Evolutionary conservation across 2,113 vertebrate species (phyloP).

Genomic region (Equus przewalskii): DNA sequence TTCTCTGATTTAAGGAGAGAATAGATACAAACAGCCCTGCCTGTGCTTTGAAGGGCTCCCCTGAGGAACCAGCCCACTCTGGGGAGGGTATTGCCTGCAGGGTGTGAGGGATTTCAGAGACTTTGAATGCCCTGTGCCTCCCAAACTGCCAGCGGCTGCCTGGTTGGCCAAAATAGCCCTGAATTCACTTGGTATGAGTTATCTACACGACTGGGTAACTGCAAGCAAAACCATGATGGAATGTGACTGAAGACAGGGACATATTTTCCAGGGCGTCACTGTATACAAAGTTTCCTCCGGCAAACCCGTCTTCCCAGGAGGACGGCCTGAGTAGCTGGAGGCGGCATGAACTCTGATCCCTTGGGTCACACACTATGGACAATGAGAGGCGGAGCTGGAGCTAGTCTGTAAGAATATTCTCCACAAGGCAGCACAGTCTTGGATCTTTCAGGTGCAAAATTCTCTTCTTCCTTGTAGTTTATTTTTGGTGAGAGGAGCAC

Average conservation of each 20-base stretch:
- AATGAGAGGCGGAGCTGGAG: not conserved
- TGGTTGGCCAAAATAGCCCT: not conserved
- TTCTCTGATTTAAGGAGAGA: not conserved
- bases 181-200: not conserved
- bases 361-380: not conserved
- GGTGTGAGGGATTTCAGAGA: not conserved
- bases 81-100: not conserved
- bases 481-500: not conserved
- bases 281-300: not conserved
- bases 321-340: not conserved
- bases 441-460: not conserved
- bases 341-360: not conserved
- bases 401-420: not conserved
- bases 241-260: not conserved
- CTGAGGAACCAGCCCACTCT: not conserved
- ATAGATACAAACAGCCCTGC: not conserved
- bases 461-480: not conserved
- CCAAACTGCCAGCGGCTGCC: not conserved
- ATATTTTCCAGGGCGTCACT: not conserved
- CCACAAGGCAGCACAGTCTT: not conserved
- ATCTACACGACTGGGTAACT: not conserved
- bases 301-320: not conserved
- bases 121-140: not conserved
- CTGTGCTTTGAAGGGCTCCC: not conserved
- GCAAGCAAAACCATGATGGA: not conserved